A percentile compares a stretch with the other conserved stretches of the same genome.
These are phyloP conservation scores for Protophormia terraenovae DNA, from an alignment of 2,888 invertebrate genomes.

Conservation along the genomic window DNA sequence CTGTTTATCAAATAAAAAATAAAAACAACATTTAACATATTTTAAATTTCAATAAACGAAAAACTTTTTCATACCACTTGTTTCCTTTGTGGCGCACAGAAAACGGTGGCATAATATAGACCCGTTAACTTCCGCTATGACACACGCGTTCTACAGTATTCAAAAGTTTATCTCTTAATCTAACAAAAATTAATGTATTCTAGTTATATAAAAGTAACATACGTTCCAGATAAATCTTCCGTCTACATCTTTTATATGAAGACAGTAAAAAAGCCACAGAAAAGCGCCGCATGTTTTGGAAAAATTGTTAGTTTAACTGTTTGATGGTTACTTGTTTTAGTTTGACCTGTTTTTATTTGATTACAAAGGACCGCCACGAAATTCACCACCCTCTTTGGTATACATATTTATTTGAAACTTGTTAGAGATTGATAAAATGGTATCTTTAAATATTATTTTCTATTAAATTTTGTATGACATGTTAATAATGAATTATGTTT, in stretches of 20 bases:
- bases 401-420: neutral
- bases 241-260: conserved; percentile 7
- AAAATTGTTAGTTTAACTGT: conserved; percentile 30
- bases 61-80: conserved; percentile 68
- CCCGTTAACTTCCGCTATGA: conserved; percentile 49
- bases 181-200: conserved; percentile 55
- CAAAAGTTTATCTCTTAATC: conserved; percentile 59
- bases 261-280: conserved; percentile 58
- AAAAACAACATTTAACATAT: conserved; percentile 69
- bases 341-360: conserved; percentile 4
- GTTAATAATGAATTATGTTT: conserved; percentile 74
- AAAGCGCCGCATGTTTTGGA: conserved; percentile 42
- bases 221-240: conserved; percentile 43
- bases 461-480: conserved; percentile 73
- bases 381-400: neutral
- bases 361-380: neutral
- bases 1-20: conserved; percentile 37
- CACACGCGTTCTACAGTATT: conserved; percentile 33
- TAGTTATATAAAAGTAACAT: conserved; percentile 30
- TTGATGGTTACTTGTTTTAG: conserved; percentile 9
- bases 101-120: conserved; percentile 37
- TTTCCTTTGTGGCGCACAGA: neutral
- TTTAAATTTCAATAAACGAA: conserved; percentile 70
- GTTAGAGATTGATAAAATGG: conserved; percentile 76
- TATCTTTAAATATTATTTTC: conserved; percentile 72